A percentile compares a stretch with the other conserved stretches of the same genome.
These are phyloP conservation scores for Clanis bilineata DNA, from an alignment of 2,888 invertebrate species.

Conservation along the genomic window DNA sequence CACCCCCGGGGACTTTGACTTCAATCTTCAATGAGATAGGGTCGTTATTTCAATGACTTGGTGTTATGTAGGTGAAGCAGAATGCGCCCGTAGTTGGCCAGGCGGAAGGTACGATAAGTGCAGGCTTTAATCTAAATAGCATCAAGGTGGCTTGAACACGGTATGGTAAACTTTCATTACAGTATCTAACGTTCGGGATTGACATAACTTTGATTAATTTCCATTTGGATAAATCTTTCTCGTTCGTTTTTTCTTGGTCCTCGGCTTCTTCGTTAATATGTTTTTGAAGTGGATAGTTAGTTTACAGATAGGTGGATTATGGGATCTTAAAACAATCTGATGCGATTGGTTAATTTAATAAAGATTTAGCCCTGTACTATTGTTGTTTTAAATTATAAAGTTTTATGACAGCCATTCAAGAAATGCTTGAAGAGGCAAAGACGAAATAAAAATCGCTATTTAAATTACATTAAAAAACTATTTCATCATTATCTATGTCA, in stretches of 20 bases:
- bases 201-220: slow-evolving; percentile 29
- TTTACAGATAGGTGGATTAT: not conserved
- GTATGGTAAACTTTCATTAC: slow-evolving; percentile 40
- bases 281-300: not conserved
- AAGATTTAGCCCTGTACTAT: not conserved
- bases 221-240: not conserved
- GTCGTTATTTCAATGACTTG: slow-evolving; percentile 45
- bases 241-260: slow-evolving; percentile 17
- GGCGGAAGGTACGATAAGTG: slow-evolving; percentile 72
- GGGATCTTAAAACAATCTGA: not conserved
- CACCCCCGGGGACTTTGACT: slow-evolving; percentile 31
- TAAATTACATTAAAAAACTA: no score
- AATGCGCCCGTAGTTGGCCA: slow-evolving; percentile 57
- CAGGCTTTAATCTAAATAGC: slow-evolving; percentile 74
- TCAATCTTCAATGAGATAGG: slow-evolving; percentile 44
- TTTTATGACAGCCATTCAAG: no score
- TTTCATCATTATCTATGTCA: no score
- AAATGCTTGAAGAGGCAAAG: no score
- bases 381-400: no score
- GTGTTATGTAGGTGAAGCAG: slow-evolving; percentile 43
- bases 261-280: not conserved
- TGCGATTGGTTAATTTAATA: not conserved
- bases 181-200: slow-evolving; percentile 29
- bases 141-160: slow-evolving; percentile 57
- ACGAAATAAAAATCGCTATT: no score